phyloP scores from a whole-genome alignment of 2,888 invertebrate genomes.

The Lepidonotus clava region DNA sequence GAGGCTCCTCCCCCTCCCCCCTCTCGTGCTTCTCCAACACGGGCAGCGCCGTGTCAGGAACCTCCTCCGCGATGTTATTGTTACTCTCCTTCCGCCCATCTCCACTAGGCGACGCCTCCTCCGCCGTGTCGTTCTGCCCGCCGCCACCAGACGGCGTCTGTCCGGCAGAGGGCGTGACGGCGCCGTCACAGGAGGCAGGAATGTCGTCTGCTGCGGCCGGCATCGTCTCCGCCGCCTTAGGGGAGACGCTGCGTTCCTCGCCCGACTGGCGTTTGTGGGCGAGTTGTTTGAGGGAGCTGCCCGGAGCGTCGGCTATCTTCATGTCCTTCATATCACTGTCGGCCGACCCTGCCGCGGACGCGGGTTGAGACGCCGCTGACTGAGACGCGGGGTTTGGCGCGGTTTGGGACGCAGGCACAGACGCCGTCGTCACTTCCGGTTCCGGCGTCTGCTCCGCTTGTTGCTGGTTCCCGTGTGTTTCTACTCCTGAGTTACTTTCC shows the following conservation, averaged over 20 bases:
- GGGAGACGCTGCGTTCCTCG: conserved; percentile 9
- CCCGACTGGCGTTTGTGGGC: conserved; percentile 12
- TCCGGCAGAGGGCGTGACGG: conserved; percentile 12
- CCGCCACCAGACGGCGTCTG: neutral
- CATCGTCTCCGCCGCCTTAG: conserved; percentile 1
- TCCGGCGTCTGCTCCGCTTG: neutral
- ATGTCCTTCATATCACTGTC: neutral
- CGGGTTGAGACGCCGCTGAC: neutral
- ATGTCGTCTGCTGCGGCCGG: neutral
- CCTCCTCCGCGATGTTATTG: conserved; percentile 19
- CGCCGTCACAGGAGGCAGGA: neutral
- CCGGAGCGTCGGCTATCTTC: conserved; percentile 7
- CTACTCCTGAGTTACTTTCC: too few relatives aligned
- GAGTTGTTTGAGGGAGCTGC: neutral
- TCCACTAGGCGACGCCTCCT: neutral
- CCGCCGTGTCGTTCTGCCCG: neutral
- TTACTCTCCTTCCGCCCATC: conserved; percentile 32
- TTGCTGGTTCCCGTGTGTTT: too few relatives aligned
- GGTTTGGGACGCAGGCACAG: neutral
- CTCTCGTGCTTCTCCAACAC: conserved; percentile 28
- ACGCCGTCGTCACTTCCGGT: neutral
- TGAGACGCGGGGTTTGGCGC: neutral
- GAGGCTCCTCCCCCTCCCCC: neutral
- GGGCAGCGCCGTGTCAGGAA: neutral
- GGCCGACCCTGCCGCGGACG: neutral